A percentile compares a stretch with the other conserved stretches of the same genome.
phyloP scores from a whole-genome alignment of 2,113 vertebrate species.

The Atlantisia rogersi region DNA sequence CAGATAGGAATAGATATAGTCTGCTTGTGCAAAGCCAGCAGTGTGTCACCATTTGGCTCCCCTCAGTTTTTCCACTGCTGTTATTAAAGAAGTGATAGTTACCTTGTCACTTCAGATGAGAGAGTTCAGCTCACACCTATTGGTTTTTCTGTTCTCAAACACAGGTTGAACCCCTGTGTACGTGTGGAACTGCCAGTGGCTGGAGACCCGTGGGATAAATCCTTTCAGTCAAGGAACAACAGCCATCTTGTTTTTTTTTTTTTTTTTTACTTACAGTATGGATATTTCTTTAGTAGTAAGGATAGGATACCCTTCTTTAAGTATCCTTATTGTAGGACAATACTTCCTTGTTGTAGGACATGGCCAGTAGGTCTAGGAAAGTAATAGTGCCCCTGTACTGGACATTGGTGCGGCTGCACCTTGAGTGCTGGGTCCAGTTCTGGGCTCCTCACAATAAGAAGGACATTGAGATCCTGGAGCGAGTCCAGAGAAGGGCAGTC shows the following conservation, averaged over 20 bases:
- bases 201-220: background rate
- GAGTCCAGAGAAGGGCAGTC: too few relatives aligned
- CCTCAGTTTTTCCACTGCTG: background rate
- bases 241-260: background rate
- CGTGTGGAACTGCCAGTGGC: background rate
- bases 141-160: background rate
- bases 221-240: background rate
- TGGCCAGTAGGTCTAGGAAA: too few relatives aligned
- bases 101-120: background rate
- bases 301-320: background rate
- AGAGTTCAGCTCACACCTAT: background rate
- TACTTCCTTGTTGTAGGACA: background rate
- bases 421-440: too few relatives aligned
- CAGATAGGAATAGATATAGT: background rate
- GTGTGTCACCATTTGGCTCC: background rate
- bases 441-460: too few relatives aligned
- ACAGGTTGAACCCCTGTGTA: fast-evolving
- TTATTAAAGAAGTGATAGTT: background rate
- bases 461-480: too few relatives aligned
- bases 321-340: background rate
- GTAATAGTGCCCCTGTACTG: too few relatives aligned
- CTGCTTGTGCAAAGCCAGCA: background rate
- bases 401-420: too few relatives aligned
- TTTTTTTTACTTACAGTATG: background rate
- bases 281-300: background rate